phyloP scores from a whole-genome alignment of 2,888 invertebrate genomes.

The Lithophane leautieri region DNA sequence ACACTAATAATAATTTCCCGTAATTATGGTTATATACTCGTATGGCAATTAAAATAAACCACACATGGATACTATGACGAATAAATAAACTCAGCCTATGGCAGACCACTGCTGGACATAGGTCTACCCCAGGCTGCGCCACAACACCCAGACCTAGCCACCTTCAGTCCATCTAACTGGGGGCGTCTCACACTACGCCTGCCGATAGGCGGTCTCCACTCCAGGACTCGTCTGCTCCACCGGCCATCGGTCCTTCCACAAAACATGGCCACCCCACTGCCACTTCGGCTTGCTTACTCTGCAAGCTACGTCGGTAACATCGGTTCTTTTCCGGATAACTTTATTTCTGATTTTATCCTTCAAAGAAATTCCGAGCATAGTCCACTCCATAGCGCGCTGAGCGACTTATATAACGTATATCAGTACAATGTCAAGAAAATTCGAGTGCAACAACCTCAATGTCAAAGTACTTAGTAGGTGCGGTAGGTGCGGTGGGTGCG shows the following conservation, averaged over 20 bases:
- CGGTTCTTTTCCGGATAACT: not conserved
- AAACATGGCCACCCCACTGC: no score
- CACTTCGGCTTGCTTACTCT: not conserved
- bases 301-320: not conserved
- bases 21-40: conserved; percentile 7
- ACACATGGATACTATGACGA: not conserved
- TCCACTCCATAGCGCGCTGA: not conserved
- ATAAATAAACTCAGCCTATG: not conserved
- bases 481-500: conserved; percentile 18
- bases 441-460: conserved; percentile 41
- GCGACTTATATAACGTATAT: not conserved
- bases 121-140: not conserved
- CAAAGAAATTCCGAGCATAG: not conserved
- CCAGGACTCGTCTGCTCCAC: not conserved
- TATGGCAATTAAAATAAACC: not conserved
- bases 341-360: not conserved
- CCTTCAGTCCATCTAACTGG: not conserved
- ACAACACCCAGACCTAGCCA: not conserved
- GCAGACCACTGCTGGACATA: not conserved
- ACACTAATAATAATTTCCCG: not conserved
- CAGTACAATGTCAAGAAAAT: conserved; percentile 39
- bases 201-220: no score
- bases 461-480: conserved; percentile 32
- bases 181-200: not conserved
- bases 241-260: not conserved